A percentile compares a stretch with the other conserved stretches of the same genome.
phyloP scores from a whole-genome alignment of 2,113 vertebrate species.

The Mesoclemmys tuberculata region DNA sequence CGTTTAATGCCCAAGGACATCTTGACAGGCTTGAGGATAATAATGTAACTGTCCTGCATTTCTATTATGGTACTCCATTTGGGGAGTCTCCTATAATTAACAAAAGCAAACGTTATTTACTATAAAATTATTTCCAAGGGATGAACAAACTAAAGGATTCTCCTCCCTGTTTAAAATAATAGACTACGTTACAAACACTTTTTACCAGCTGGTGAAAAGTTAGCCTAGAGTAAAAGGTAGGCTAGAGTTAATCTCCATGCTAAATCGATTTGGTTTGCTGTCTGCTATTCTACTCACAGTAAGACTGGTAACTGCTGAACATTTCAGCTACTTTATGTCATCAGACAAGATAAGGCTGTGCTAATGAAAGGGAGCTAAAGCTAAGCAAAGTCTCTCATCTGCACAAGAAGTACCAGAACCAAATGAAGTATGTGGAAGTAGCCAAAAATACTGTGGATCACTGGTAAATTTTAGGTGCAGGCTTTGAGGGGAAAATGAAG shows the following conservation, averaged over 20 bases:
- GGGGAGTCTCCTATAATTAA: neutral
- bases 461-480: too few relatives aligned
- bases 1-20: neutral
- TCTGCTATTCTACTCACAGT: neutral
- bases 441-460: too few relatives aligned
- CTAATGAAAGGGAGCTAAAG: neutral
- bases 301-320: neutral
- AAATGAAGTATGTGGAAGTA: too few relatives aligned
- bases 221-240: neutral
- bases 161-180: neutral
- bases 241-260: neutral
- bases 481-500: too few relatives aligned
- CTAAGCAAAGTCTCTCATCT: neutral
- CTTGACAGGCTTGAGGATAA: neutral
- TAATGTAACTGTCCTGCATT: neutral
- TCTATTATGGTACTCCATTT: neutral
- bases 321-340: too few relatives aligned
- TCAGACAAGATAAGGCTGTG: neutral
- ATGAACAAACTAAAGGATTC: neutral
- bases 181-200: neutral
- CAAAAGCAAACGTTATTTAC: neutral
- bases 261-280: neutral
- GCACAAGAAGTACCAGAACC: neutral
- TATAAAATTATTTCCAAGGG: neutral
- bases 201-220: neutral